These are phyloP conservation scores for Noctua janthe DNA, from an alignment of 2,888 invertebrate species.

Conservation along the genomic window DNA sequence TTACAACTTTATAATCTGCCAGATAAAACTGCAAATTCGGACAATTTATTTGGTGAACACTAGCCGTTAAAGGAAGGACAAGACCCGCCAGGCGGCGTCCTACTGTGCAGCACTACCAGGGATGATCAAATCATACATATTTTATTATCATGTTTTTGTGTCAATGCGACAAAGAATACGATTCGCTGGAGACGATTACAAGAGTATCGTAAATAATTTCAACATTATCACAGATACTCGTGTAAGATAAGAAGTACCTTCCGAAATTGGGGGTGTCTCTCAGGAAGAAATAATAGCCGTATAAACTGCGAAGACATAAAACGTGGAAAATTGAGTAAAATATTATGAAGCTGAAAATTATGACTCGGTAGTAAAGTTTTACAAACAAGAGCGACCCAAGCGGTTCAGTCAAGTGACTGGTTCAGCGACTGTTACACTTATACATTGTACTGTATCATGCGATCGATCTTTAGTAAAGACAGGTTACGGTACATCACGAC, in stretches of 20 bases:
- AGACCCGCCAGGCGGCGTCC: conserved; percentile 41
- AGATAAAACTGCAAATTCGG: conserved; percentile 69
- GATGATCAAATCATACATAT: conserved; percentile 68
- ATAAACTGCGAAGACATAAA: conserved; percentile 56
- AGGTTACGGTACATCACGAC: conserved; percentile 62
- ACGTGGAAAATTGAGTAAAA: conserved; percentile 60
- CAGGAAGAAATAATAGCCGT: conserved; percentile 43
- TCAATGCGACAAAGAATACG: conserved; percentile 68
- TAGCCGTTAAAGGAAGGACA: conserved; percentile 57
- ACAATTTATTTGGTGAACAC: conserved; percentile 72
- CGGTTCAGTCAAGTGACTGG: conserved; percentile 43
- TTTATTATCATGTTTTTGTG: conserved; percentile 74
- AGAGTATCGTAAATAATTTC: conserved; percentile 66
- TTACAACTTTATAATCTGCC: conserved; percentile 72
- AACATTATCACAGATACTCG: conserved; percentile 44
- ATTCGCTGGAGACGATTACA: conserved; percentile 64
- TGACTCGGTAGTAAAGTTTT: conserved; percentile 57
- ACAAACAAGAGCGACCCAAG: conserved; percentile 30
- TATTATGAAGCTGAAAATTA: conserved; percentile 64
- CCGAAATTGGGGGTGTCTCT: conserved; percentile 38
- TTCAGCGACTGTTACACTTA: conserved; percentile 30
- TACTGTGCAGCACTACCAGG: conserved; percentile 48
- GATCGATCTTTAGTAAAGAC: conserved; percentile 60
- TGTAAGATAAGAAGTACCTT: conserved; percentile 50
- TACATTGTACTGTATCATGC: conserved; percentile 40